These are phyloP conservation scores for Perithous albicinctus DNA, from an alignment of 2,888 invertebrate species.

Conservation along the genomic window DNA sequence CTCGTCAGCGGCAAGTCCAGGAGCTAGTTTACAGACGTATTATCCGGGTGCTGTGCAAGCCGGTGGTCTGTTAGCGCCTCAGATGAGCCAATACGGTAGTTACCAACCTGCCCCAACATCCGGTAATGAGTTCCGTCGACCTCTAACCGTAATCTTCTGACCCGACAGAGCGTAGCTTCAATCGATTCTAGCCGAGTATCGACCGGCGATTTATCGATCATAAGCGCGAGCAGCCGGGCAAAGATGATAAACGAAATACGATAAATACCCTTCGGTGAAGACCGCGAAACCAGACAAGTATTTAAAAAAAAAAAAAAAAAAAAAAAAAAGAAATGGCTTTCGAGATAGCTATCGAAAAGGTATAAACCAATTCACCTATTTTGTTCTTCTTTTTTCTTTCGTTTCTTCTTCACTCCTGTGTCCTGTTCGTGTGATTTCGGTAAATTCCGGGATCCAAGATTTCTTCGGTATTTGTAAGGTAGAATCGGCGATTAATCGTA, in stretches of 20 bases:
- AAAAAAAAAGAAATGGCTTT: too few relatives aligned
- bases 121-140: constrained; percentile 90
- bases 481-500: constrained; percentile 29
- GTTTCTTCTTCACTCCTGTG: constrained; percentile 17
- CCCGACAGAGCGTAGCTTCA: constrained; percentile 87
- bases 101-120: constrained; percentile 86
- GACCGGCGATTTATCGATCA: constrained; percentile 66
- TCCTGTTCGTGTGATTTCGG: constrained; percentile 41
- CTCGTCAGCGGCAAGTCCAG: constrained; percentile 87
- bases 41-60: constrained; percentile 81
- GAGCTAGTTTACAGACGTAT: constrained; percentile 81
- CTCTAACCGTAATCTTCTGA: constrained; percentile 93
- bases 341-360: not conserved
- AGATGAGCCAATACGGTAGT: constrained; percentile 89
- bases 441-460: constrained; percentile 12
- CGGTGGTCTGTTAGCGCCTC: constrained; percentile 86
- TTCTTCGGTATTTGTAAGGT: constrained; percentile 45
- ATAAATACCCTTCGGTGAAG: constrained; percentile 1
- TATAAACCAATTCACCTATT: not conserved
- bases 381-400: not conserved
- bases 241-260: not conserved
- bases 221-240: constrained; percentile 29
- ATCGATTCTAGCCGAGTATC: constrained; percentile 72
- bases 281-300: constrained; percentile 1
- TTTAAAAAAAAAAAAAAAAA: too few relatives aligned